These are phyloP conservation scores for Tachina lurida DNA, from an alignment of 2,888 invertebrate species.

Conservation along the genomic window DNA sequence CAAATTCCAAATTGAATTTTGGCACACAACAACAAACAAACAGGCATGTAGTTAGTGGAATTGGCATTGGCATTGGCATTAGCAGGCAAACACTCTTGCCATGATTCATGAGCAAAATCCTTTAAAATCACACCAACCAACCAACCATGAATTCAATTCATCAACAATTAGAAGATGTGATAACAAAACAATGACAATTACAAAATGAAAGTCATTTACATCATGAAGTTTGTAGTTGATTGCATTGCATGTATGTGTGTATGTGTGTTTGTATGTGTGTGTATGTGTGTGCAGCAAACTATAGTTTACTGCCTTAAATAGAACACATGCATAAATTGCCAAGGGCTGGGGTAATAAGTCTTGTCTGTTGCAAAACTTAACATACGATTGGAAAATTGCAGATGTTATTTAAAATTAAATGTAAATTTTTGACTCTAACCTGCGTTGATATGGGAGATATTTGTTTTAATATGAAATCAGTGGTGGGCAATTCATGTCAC, in stretches of 20 bases:
- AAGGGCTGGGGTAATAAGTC: slow-evolving; percentile 43
- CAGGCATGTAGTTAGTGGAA: not conserved
- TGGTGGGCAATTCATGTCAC: not conserved
- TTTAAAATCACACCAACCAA: slow-evolving; percentile 45
- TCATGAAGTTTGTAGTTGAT: no score
- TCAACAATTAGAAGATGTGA: slow-evolving; percentile 64
- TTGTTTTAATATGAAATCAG: not conserved
- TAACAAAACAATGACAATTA: slow-evolving; percentile 59
- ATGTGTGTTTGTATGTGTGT: not conserved
- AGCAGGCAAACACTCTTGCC: slow-evolving; percentile 7
- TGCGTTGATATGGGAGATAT: slow-evolving; percentile 1
- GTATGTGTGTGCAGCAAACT: not conserved
- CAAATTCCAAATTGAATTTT: not conserved
- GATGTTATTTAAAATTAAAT: slow-evolving; percentile 28
- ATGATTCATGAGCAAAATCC: slow-evolving; percentile 35
- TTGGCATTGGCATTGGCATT: not conserved
- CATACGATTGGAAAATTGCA: slow-evolving; percentile 40
- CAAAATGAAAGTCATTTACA: slow-evolving; percentile 44
- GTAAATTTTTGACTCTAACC: slow-evolving; percentile 1
- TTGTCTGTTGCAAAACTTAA: slow-evolving; percentile 40
- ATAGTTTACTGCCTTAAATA: not conserved
- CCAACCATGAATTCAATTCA: slow-evolving; percentile 39
- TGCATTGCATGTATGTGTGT: no score
- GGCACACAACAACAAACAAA: not conserved
- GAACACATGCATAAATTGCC: slow-evolving; percentile 34